phyloP scores from a whole-genome alignment of 2,113 vertebrate species.

The Nannospalax galili region DNA sequence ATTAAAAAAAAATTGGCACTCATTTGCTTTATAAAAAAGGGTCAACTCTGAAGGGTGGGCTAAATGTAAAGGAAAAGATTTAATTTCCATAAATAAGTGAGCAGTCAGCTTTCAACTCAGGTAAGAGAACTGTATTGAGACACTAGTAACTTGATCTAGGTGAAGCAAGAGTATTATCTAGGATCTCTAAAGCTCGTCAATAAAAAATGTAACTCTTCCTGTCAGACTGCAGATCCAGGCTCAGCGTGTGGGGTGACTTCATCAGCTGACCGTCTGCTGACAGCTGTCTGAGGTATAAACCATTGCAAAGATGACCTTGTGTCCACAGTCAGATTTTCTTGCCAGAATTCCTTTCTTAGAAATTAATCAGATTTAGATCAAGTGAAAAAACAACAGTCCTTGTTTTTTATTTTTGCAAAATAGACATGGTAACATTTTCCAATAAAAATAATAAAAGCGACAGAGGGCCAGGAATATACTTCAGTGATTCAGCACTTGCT shows the following conservation, averaged over 20 bases:
- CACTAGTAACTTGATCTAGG: constrained; percentile 55
- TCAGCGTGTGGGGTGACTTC: neutral
- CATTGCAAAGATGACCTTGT: neutral
- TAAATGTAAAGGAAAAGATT: constrained; percentile 51
- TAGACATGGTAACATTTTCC: constrained; percentile 3
- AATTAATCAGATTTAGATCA: constrained; percentile 6
- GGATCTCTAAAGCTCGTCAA: neutral
- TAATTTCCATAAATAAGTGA: constrained; percentile 60
- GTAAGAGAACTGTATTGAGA: constrained; percentile 34
- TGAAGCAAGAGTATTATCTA: neutral
- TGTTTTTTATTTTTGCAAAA: constrained; percentile 29
- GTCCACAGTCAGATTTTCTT: constrained; percentile 9
- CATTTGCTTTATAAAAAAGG: neutral
- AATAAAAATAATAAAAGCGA: neutral
- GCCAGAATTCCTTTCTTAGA: constrained; percentile 22
- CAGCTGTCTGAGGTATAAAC: neutral
- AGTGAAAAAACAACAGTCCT: neutral
- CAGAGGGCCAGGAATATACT: neutral
- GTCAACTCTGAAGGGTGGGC: neutral
- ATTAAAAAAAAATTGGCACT: neutral
- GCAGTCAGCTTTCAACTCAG: constrained; percentile 20
- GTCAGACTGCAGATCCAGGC: neutral
- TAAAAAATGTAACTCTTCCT: neutral
- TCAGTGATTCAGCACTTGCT: neutral
- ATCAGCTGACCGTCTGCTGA: neutral